phyloP scores from a whole-genome alignment of 2,113 vertebrate genomes.

The Glaucidium brasilianum region DNA sequence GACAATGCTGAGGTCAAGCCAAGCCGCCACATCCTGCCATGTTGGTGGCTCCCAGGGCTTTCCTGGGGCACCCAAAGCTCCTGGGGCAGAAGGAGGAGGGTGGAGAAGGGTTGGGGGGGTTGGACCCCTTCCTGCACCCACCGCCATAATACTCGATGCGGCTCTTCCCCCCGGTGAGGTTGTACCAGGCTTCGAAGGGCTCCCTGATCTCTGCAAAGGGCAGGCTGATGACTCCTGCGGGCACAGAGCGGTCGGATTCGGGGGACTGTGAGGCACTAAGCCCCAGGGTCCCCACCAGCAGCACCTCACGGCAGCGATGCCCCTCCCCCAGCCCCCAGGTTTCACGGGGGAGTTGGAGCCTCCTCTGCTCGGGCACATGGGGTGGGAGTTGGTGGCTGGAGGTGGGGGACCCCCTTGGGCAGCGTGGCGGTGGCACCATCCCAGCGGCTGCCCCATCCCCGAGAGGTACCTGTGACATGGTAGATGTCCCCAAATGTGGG shows the following conservation, averaged over 20 bases:
- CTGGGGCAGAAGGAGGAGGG: neutral
- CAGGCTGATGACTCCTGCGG: conserved; percentile 71
- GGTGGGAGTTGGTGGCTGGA: neutral
- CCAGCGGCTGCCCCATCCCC: rapidly evolving
- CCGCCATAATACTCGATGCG: conserved; percentile 75
- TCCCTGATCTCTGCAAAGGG: conserved; percentile 82
- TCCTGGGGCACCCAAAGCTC: neutral
- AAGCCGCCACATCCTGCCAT: rapidly evolving
- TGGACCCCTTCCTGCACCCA: neutral
- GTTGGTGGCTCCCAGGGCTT: neutral
- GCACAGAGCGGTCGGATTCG: neutral
- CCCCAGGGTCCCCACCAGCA: neutral
- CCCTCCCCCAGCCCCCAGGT: rapidly evolving
- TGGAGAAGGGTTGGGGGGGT: rapidly evolving
- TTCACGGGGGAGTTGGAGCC: neutral
- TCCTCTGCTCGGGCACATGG: rapidly evolving
- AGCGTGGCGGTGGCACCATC: rapidly evolving
- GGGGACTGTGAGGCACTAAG: neutral
- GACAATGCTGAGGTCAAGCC: neutral
- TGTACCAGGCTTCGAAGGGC: conserved; percentile 83
- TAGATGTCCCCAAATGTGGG: conserved; percentile 31
- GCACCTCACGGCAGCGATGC: rapidly evolving
- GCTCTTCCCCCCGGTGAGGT: conserved; percentile 68
- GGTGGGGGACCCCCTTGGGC: neutral
- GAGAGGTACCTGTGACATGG: neutral